A percentile compares a stretch with the other conserved stretches of the same genome.
Evolutionary conservation across 2,888 invertebrate genomes (phyloP).

Genomic region (Callimorpha dominula): DNA sequence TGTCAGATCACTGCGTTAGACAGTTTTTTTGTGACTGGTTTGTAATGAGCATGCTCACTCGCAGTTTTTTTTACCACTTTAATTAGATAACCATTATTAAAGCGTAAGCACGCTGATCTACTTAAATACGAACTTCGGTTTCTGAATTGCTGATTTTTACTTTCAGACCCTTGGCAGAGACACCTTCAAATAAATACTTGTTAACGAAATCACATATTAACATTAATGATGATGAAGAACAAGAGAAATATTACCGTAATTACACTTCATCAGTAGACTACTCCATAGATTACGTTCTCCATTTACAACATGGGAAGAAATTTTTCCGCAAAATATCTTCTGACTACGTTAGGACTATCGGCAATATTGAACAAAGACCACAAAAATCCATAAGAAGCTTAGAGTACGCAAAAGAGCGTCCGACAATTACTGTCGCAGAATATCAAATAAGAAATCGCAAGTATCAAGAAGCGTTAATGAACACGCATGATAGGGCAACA

Average conservation of each 20-base stretch:
- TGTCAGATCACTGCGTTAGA: too few relatives aligned
- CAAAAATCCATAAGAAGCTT: constrained; percentile 67
- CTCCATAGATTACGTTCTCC: constrained; percentile 10
- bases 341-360: constrained; percentile 74
- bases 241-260: neutral
- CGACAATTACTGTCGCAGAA: constrained; percentile 65
- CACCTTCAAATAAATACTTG: constrained; percentile 47
- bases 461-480: constrained; percentile 44
- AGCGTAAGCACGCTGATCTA: too few relatives aligned
- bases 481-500: neutral
- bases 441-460: constrained; percentile 69
- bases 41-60: too few relatives aligned
- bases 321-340: constrained; percentile 72
- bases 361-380: constrained; percentile 58
- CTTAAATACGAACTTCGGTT: neutral
- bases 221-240: constrained; percentile 51
- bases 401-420: constrained; percentile 70
- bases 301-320: constrained; percentile 37
- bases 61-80: too few relatives aligned
- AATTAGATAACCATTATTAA: too few relatives aligned
- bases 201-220: constrained; percentile 32
- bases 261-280: neutral
- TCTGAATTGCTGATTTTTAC: neutral
- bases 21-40: too few relatives aligned
- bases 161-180: constrained; percentile 59